Percentiles rank a stretch among this genome's conserved stretches.
phyloP scores from a whole-genome alignment of 2,888 invertebrate species.

The Dryococelus australis region DNA sequence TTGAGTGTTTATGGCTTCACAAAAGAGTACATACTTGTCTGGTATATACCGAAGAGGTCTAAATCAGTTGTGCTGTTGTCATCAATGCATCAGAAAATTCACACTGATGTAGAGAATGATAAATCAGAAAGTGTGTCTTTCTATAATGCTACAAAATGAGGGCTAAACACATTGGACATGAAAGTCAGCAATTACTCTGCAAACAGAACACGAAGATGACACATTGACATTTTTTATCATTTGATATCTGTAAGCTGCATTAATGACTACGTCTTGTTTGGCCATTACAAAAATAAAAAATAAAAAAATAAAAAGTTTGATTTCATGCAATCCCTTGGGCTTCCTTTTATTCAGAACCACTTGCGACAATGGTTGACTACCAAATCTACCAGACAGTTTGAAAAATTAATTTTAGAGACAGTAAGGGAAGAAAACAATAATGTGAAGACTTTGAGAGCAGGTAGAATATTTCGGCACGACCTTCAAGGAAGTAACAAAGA shows the following conservation, averaged over 20 bases:
- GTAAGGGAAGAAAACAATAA: too few relatives aligned
- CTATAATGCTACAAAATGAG: conserved; percentile 3
- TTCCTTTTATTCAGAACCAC: background rate
- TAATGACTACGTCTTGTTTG: background rate
- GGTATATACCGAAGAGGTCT: background rate
- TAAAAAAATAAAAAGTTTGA: background rate
- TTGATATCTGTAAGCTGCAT: background rate
- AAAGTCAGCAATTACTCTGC: too few relatives aligned
- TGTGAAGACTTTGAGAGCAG: too few relatives aligned
- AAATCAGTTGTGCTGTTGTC: background rate
- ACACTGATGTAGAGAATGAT: conserved; percentile 10
- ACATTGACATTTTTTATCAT: too few relatives aligned
- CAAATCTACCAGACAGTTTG: background rate
- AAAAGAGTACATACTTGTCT: background rate
- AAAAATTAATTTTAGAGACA: too few relatives aligned
- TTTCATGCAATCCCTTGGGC: background rate
- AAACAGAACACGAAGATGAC: too few relatives aligned
- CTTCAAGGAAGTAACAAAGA: too few relatives aligned
- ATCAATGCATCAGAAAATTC: background rate
- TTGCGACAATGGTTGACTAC: background rate
- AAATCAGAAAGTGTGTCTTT: background rate
- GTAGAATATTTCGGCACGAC: too few relatives aligned
- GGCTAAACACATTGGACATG: background rate
- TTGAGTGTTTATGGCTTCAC: background rate
- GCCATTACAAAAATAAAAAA: background rate